Evolutionary conservation across 2,113 vertebrate species (phyloP).

Genomic region (Equus quagga): DNA sequence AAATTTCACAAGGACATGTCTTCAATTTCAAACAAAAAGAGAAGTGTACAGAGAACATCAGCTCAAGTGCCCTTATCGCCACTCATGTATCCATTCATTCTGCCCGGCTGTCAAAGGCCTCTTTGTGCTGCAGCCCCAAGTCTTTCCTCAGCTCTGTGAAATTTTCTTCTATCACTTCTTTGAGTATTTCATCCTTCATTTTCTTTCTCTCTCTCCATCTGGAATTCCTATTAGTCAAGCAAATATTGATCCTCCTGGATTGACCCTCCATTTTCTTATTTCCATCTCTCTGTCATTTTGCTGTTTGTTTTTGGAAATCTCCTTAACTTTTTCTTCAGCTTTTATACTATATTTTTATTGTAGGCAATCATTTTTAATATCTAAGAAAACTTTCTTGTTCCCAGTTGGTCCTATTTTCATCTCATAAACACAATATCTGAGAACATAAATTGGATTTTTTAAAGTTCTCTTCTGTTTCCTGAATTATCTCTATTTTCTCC

Average conservation of each 20-base stretch:
- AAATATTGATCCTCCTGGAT: not conserved
- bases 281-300: not conserved
- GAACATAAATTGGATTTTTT: not conserved
- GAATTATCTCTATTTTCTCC: not conserved
- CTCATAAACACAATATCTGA: not conserved
- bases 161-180: not conserved
- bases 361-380: not conserved
- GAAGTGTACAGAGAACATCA: not conserved
- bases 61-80: too few relatives aligned
- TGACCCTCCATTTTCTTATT: not conserved
- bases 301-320: not conserved
- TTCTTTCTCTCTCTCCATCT: not conserved
- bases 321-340: not conserved
- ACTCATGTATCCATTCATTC: not conserved
- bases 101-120: not conserved
- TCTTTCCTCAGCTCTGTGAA: not conserved
- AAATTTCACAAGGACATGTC: not conserved
- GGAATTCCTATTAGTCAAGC: not conserved
- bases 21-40: not conserved
- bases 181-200: not conserved
- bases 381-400: not conserved
- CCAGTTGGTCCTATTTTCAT: not conserved
- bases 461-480: not conserved
- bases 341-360: not conserved
- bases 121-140: not conserved